Conservation (phyloP, 2,113 vertebrate species). For the Neotoma lepida region DNA sequence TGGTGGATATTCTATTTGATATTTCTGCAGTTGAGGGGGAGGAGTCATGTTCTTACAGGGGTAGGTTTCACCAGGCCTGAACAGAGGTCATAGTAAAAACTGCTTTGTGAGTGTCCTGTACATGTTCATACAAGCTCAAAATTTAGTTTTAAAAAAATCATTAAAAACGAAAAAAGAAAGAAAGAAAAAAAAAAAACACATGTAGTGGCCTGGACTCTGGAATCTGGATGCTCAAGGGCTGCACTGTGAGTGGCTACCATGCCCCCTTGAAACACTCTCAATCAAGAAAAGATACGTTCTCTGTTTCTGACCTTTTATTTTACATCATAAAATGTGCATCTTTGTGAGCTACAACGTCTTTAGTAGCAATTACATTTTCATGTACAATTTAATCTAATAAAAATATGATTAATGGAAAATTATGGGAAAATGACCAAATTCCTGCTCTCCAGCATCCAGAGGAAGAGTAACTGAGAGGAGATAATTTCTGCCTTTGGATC, state of each 20-base stretch:
- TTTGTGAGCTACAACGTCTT: background rate
- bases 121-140: background rate
- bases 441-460: background rate
- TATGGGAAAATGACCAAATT: background rate
- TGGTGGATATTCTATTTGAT: background rate
- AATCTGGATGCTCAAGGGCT: rapidly evolving
- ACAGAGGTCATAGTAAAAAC: background rate
- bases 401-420: background rate
- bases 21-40: background rate
- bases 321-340: background rate
- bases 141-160: background rate
- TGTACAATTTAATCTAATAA: background rate
- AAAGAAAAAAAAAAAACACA: too few species aligned
- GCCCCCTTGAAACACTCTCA: rapidly evolving
- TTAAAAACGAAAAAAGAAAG: too few species aligned
- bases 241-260: rapidly evolving
- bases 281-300: background rate
- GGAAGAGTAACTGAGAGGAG: background rate
- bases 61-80: rapidly evolving
- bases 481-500: too few species aligned
- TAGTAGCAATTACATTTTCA: background rate
- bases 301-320: background rate
- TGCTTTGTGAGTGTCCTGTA: rapidly evolving
- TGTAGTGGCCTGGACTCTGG: rapidly evolving
- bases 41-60: background rate